Base-by-base conservation (phyloP, 2,888 invertebrate genomes). In the Agonopterix alstromeriana region DNA sequence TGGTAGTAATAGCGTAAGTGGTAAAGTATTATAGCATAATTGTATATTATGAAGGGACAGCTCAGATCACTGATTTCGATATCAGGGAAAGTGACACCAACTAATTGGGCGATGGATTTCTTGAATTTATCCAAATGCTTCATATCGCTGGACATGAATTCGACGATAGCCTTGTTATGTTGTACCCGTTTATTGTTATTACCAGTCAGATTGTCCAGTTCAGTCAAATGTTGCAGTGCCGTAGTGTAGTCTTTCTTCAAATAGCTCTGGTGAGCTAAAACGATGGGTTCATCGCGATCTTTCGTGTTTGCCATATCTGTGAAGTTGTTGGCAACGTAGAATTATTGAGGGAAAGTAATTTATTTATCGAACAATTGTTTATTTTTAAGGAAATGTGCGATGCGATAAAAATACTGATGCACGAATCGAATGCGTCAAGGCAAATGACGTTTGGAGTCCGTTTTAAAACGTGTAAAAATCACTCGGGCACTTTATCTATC, bases 131-230 rank as follows among this genome's bases (percentile, higher is more conserved):
- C 94, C 10, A 94, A 92, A 63, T 94, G 93, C 59, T 92, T 94
- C 65, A 94, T 90, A 45, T 93, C 93, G 49, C 90, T 91, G 54
- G 92, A 92, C 74, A 93, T 95, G 77, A 94, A 97, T 67, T 96
- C 95, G 0, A 93, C 93, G 0, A 98, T 93, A 27, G 94, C 93
- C 79, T 94, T 94, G 71, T 98, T 98, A 66, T 96, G 96, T 43
- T 91, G 89, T 1, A 96, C 92, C 70, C 95, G 93, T 53, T 93
- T 91, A 77, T 95, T 95, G 52, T 90, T 90, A 0, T 90, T 90
- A 46, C 93, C 86, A 50, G 77, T 70, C 3, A 91, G 65, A 27
- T 74, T 76, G 67, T 93, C 93, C 53, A 96, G 73, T 70, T 94
- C 93, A 53, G 88, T 91, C 57, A 96, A 83, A 57, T 90, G 82